Evolutionary conservation across 2,888 invertebrate species (phyloP).

Genomic region (Auanema sp.): DNA sequence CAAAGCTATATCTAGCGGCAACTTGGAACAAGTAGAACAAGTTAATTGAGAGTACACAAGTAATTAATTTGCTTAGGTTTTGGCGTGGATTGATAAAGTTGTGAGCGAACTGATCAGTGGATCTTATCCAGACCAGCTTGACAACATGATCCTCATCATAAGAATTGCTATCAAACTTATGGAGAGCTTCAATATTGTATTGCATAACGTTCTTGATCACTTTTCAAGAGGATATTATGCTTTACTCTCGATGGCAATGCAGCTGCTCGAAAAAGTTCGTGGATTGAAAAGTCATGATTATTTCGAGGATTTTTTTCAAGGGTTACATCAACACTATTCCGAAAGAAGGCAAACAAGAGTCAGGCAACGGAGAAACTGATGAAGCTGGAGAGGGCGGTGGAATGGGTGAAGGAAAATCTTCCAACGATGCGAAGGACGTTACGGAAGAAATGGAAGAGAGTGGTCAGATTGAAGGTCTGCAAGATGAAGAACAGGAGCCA

Average conservation of each 20-base stretch:
- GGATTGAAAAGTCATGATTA: neutral
- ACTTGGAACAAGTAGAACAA: constrained; percentile 4
- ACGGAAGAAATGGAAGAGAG: constrained; percentile 83
- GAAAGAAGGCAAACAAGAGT: constrained; percentile 71
- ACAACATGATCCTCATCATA: no score
- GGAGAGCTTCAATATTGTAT: no score
- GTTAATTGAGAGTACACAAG: no score
- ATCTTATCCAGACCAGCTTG: no score
- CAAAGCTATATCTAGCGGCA: constrained; percentile 2
- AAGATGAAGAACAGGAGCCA: constrained; percentile 78
- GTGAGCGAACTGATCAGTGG: no score
- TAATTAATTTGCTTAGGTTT: no score
- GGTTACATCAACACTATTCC: constrained; percentile 85
- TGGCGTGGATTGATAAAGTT: no score
- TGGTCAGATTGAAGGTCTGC: constrained; percentile 60
- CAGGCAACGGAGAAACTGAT: constrained; percentile 70
- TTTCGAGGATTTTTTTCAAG: constrained; percentile 57
- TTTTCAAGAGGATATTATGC: constrained; percentile 25
- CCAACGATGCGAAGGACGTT: constrained; percentile 82
- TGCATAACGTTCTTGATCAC: constrained; percentile 4
- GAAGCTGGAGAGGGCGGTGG: constrained; percentile 50
- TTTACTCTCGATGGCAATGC: constrained; percentile 34
- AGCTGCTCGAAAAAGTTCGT: constrained; percentile 36
- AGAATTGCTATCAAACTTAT: no score
- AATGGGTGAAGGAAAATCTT: constrained; percentile 52